Percentiles rank a stretch among this genome's conserved stretches.
Conservation (phyloP, 2,888 invertebrate genomes). For the Bellardia pandia region DNA sequence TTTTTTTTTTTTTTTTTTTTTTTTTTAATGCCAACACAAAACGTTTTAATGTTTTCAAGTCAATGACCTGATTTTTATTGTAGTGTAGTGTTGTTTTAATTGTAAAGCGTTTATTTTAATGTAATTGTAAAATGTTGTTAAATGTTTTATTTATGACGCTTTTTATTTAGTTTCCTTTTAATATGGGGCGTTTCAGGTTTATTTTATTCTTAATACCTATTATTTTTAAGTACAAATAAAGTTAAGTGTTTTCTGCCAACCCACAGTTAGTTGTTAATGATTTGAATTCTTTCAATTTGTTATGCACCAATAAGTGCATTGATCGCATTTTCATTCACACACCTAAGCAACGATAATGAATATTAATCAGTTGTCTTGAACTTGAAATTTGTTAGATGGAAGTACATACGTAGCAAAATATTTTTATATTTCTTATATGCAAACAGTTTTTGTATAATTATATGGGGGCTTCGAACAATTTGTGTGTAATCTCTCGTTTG, state of each 20-base stretch:
- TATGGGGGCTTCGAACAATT: not conserved
- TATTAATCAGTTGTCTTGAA: conserved; percentile 59
- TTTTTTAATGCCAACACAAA: conserved; percentile 49
- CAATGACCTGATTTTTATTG: conserved; percentile 52
- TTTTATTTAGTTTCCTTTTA: conserved; percentile 14
- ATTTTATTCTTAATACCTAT: not conserved
- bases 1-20: conserved; percentile 27
- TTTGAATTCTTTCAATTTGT: not conserved
- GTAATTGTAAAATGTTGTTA: conserved; percentile 41
- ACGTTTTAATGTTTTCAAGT: conserved; percentile 60
- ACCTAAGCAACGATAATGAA: conserved; percentile 29
- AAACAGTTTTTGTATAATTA: conserved; percentile 9
- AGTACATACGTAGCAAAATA: not conserved
- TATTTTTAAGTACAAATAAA: too few relatives aligned
- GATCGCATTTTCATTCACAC: conserved; percentile 61
- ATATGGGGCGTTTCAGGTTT: conserved; percentile 44
- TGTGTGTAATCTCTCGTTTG: not conserved
- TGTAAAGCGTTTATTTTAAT: conserved; percentile 21
- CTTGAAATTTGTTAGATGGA: conserved; percentile 48
- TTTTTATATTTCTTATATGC: not conserved
- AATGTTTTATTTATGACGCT: conserved; percentile 11
- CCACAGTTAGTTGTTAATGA: conserved; percentile 8
- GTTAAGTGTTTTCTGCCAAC: not conserved
- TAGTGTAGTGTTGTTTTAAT: not conserved
- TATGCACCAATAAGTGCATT: conserved; percentile 45